Conservation (phyloP, 2,113 vertebrate species). For the Neofelis nebulosa region DNA sequence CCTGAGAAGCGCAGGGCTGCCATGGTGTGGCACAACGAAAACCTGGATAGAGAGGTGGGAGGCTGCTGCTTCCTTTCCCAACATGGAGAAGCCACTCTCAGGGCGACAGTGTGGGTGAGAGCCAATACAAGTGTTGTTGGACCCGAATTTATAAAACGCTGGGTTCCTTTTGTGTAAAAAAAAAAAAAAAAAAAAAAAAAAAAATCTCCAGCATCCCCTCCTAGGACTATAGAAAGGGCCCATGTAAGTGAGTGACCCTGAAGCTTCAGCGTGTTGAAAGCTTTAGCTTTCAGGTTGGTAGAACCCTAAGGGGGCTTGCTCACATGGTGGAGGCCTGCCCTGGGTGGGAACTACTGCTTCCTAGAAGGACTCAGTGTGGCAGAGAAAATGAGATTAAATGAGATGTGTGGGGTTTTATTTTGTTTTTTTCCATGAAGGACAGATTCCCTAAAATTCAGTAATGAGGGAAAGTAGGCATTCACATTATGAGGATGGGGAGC, state of each 20-base stretch:
- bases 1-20: neutral
- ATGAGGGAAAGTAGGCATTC: neutral
- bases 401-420: neutral
- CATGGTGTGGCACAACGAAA: too few relatives aligned
- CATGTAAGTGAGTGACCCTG: neutral
- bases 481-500: neutral
- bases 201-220: neutral
- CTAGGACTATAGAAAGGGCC: neutral
- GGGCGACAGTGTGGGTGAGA: neutral
- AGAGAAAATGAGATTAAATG: neutral
- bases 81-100: neutral
- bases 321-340: neutral
- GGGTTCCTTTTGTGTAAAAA: neutral
- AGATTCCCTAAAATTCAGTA: neutral
- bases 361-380: neutral
- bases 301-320: neutral
- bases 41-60: neutral
- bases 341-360: neutral
- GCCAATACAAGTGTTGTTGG: neutral
- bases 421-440: neutral
- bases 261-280: neutral
- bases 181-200: neutral
- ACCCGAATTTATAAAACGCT: neutral
- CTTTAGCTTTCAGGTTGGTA: neutral
- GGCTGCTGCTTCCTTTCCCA: neutral